Percentiles rank a stretch among this genome's conserved stretches.
Conservation (phyloP, 2,888 invertebrate species). For the Atrina japonica region DNA sequence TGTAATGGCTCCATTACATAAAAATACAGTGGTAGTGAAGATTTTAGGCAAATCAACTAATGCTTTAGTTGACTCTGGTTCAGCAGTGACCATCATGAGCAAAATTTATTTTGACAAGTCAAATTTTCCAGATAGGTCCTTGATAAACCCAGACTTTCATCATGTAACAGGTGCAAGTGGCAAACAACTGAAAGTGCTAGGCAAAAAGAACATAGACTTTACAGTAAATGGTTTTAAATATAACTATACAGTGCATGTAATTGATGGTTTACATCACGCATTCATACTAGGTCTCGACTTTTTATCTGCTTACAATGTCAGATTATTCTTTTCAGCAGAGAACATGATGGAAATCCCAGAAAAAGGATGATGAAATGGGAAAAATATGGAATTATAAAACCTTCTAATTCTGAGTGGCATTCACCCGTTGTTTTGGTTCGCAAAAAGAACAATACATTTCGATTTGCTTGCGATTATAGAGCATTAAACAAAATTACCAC, state of each 20-base stretch:
- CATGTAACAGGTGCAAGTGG: conserved; percentile 14
- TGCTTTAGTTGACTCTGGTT: conserved; percentile 22
- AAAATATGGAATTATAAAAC: conserved; percentile 33
- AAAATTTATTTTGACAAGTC: conserved; percentile 1
- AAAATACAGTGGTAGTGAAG: not conserved
- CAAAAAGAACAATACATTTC: conserved; percentile 26
- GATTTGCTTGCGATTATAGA: conserved; percentile 43
- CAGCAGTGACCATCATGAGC: conserved; percentile 16
- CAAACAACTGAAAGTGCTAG: conserved; percentile 15
- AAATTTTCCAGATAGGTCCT: not conserved
- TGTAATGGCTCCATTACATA: not conserved
- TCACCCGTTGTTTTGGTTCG: too few relatives aligned
- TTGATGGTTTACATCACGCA: conserved; percentile 19
- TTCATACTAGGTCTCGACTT: conserved; percentile 33
- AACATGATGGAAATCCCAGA: not conserved
- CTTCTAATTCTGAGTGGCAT: conserved; percentile 42
- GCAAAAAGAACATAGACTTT: conserved; percentile 5
- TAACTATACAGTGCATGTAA: conserved; percentile 6
- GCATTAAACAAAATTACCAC: conserved; percentile 32
- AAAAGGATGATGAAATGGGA: not conserved
- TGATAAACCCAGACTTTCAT: not conserved
- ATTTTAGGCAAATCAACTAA: not conserved
- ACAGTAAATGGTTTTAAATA: conserved; percentile 6
- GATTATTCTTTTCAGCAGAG: conserved; percentile 4
- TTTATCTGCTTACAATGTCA: not conserved